phyloP scores from a whole-genome alignment of 2,113 vertebrate species.

The Cercocebus atys region DNA sequence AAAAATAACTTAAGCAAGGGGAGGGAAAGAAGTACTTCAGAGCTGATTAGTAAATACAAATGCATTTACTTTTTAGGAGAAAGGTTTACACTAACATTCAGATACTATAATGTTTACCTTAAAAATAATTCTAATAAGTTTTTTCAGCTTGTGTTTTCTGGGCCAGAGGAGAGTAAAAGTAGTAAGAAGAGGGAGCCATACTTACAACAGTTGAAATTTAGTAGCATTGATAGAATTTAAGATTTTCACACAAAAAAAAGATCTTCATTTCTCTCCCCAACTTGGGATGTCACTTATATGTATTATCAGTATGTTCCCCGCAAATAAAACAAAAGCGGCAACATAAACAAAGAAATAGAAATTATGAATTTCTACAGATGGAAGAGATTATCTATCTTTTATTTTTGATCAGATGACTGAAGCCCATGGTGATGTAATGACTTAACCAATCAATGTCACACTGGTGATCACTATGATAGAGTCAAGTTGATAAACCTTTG shows the following conservation, averaged over 20 bases:
- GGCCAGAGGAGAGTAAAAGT: not conserved
- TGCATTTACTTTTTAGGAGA: conserved; percentile 21
- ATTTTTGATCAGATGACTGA: not conserved
- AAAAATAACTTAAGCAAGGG: conserved; percentile 13
- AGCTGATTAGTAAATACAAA: not conserved
- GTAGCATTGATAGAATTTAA: not conserved
- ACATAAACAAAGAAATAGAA: not conserved
- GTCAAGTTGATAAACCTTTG: not conserved
- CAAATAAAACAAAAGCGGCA: not conserved
- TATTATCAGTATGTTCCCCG: not conserved
- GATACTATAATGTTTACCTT: conserved; percentile 8
- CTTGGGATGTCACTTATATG: not conserved
- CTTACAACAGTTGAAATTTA: conserved; percentile 18
- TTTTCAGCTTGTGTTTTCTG: not conserved
- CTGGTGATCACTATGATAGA: not conserved
- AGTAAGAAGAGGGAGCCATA: not conserved
- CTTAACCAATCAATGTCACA: not conserved
- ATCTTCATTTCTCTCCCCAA: not conserved
- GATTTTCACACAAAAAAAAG: conserved; percentile 3
- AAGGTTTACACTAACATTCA: not conserved
- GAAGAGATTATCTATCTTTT: not conserved
- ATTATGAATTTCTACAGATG: not conserved
- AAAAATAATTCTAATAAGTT: conserved; percentile 30
- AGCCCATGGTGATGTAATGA: not conserved
- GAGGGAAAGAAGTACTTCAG: not conserved